Evolutionary conservation across 2,797 vertebrate species (phyloP).

Genomic region (Dendrocincla tyrannina): DNA sequence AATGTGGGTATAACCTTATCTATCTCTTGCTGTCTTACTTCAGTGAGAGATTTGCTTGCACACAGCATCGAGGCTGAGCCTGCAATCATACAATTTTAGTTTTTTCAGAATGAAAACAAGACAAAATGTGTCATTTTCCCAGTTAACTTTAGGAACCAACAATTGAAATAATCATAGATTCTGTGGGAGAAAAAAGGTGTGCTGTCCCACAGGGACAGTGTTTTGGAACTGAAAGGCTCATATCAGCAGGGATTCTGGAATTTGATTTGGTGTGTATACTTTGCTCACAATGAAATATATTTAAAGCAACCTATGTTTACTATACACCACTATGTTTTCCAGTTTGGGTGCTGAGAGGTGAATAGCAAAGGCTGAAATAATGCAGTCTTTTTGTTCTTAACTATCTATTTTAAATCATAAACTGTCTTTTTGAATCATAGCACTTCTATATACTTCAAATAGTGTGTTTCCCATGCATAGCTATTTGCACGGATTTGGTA

Average conservation of each 20-base stretch:
- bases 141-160: neutral
- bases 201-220: fast-evolving
- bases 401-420: neutral
- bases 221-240: neutral
- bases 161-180: neutral
- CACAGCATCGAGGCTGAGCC: neutral
- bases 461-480: neutral
- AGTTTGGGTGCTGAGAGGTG: neutral
- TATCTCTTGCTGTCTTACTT: neutral
- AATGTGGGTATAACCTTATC: neutral
- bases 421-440: neutral
- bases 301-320: neutral
- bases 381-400: neutral
- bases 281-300: neutral
- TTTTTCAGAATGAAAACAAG: neutral
- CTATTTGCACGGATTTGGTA: neutral
- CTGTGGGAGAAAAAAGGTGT: neutral
- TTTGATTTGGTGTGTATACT: neutral
- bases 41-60: neutral
- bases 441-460: neutral
- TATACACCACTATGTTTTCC: neutral
- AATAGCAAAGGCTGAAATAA: neutral
- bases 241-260: neutral
- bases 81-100: neutral
- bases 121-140: neutral